Evolutionary conservation across 2,888 invertebrate species (phyloP), one percentile per base, ranked within the genome.

Genomic region (Sinhomidia bicolor): DNA sequence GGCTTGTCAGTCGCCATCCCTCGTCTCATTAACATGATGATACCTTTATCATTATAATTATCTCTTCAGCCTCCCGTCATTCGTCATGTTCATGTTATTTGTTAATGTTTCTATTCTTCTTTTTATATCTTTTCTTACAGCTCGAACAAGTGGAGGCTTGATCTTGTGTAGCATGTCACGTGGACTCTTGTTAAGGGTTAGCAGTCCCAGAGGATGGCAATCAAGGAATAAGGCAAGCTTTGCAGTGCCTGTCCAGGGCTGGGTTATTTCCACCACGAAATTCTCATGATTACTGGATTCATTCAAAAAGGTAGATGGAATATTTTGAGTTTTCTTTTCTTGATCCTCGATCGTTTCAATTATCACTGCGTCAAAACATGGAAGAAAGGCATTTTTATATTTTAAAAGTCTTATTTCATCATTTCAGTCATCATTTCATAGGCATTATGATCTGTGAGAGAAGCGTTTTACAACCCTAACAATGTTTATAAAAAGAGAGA

Each of bases 211-310:
- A 0, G 95, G 94, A 32, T 94, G 94, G 93, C 96, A 96, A 92
- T 96, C 96, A 3, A 95, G 94, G 92, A 95, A 95, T 36, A 97
- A 93, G 91, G 95, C 95, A 23, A 96, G 95, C 90, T 94, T 95
- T 1, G 95, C 95, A 0, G 92, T 92, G 36, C 95, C 94, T 0
- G 95, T 95, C 89, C 94, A 94, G 26, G 93, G 93, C 92, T 95
- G 95, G 91, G 94, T 94, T 1, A 95, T 94, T 12, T 94, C 93
- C 68, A 95, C 92, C 57, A 95, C 94, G 29, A 96, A 93, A 12
- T 95, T 95, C 83, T 95, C 94, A 4, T 96, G 94, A 0, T 95
- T 93, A 4, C 95, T 94, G 0, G 94, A 94, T 23, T 95, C 94
- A 71, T 95, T 94, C 71, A 95, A 78, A 36, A 89, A 91, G 44